Evolutionary conservation across 2,113 vertebrate species (phyloP).

Genomic region (Amphilophus citrinellus): DNA sequence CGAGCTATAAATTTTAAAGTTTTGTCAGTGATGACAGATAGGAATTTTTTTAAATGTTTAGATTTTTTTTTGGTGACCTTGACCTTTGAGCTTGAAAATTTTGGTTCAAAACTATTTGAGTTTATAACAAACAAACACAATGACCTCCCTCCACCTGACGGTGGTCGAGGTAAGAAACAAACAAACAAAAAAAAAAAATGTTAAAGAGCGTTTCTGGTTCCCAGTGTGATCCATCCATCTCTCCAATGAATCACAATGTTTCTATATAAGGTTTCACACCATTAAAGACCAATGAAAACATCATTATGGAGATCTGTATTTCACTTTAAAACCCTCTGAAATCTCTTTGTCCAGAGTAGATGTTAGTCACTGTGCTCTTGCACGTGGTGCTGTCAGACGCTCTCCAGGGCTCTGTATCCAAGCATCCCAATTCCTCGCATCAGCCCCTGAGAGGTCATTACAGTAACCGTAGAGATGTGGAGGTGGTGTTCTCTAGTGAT

Average conservation of each 20-base stretch:
- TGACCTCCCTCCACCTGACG: too few relatives aligned
- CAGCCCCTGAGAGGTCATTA: slow-evolving; percentile 71
- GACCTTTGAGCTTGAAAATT: too few relatives aligned
- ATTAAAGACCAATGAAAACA: not conserved
- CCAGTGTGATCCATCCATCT: not conserved
- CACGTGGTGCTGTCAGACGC: slow-evolving; percentile 23
- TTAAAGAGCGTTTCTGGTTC: not conserved
- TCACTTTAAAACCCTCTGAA: slow-evolving; percentile 22
- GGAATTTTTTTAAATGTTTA: too few relatives aligned
- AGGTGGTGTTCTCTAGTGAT: slow-evolving; percentile 40
- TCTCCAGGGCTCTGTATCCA: slow-evolving; percentile 25
- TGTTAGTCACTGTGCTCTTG: slow-evolving; percentile 23
- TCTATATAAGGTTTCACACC: not conserved
- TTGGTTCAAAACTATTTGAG: too few relatives aligned
- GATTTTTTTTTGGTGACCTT: too few relatives aligned
- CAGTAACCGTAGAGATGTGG: slow-evolving; percentile 44
- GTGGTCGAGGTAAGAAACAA: too few relatives aligned
- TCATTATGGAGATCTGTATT: not conserved
- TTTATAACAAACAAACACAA: too few relatives aligned
- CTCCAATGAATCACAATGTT: not conserved
- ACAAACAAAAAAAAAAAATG: not conserved
- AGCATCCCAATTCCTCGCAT: slow-evolving; percentile 30
- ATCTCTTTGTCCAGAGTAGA: slow-evolving; percentile 13
- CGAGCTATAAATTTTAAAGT: too few relatives aligned
- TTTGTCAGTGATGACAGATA: too few relatives aligned